A percentile compares a stretch with the other conserved stretches of the same genome.
Conservation (phyloP, 2,797 vertebrate genomes). For the Argyrosomus regius region DNA sequence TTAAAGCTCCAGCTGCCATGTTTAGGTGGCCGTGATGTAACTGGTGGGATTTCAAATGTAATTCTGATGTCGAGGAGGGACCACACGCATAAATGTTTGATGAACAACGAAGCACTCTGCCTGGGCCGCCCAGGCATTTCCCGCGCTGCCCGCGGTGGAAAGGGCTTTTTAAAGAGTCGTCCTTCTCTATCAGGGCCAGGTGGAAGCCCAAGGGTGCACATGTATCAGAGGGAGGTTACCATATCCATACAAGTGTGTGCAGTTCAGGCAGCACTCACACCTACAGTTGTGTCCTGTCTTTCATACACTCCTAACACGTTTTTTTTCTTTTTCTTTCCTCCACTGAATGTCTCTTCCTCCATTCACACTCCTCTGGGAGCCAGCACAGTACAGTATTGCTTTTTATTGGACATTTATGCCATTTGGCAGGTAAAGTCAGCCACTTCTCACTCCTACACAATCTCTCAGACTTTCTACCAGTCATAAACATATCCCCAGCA, state of each 20-base stretch:
- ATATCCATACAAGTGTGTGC: slow-evolving; percentile 27
- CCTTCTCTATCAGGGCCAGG: slow-evolving; percentile 58
- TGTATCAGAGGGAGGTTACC: slow-evolving; percentile 59
- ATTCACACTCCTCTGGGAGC: slow-evolving; percentile 28
- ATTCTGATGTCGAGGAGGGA: slow-evolving; percentile 73
- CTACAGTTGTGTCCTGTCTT: slow-evolving; percentile 29
- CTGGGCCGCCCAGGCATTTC: slow-evolving; percentile 44
- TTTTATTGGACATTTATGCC: slow-evolving; percentile 52
- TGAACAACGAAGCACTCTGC: slow-evolving; percentile 70
- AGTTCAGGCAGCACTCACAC: slow-evolving; percentile 17
- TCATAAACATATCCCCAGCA: slow-evolving; percentile 30
- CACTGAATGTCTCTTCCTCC: slow-evolving; percentile 21
- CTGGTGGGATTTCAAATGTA: slow-evolving; percentile 80
- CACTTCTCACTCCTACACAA: slow-evolving; percentile 60
- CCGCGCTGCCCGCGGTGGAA: slow-evolving; percentile 52
- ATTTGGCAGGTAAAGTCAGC: slow-evolving; percentile 65
- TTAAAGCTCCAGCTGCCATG: slow-evolving; percentile 69
- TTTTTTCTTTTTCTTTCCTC: slow-evolving; percentile 3
- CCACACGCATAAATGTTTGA: slow-evolving; percentile 81
- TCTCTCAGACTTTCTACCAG: slow-evolving; percentile 38
- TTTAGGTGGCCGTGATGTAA: slow-evolving; percentile 67
- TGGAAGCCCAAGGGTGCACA: slow-evolving; percentile 66
- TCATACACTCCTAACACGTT: not conserved
- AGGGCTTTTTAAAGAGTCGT: slow-evolving; percentile 63
- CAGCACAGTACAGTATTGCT: slow-evolving; percentile 29